Base-by-base conservation (phyloP, 2,888 invertebrate genomes). In the Abscondita cerata region DNA sequence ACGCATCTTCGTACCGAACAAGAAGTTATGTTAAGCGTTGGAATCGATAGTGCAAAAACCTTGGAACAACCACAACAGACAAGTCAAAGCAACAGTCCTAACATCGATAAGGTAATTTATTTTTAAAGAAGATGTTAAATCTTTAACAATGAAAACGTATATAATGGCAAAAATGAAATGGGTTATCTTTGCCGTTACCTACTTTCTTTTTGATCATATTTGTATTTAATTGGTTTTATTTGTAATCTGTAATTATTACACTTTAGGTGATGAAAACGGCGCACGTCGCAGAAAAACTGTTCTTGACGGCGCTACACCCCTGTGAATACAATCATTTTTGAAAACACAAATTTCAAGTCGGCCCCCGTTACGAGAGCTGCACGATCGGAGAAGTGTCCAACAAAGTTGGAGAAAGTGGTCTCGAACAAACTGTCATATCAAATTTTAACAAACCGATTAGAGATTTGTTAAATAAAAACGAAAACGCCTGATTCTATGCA, bases 281-380 rank as follows among this genome's bases (percentile, higher is more conserved):
- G 56, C 76, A 76, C 61, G 69, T 76, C 1, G 71, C 75, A 64
- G 81, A 81, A 56, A 80, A 66, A 84, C 85, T 20, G 85, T 89
- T 1, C 79, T 91, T 25, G 90, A 93, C 74, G 89, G 91, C 19
- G 85, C 89, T 2, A 90, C 91, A 3, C 89, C 92, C 92, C 93
- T 1, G 92, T 93, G 15, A 91, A 92, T 76, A 94, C 94, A 0
- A 90, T 95, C 53, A 94, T 95, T 67, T 95, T 95, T 76, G 95
- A 95, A 76, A 95, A 95, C 77, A 95, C 94, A 1, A 95, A 95
- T 78, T 94, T 91, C 77, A 93, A 93, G 77, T 87, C 89, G 67
- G 89, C 87, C 58, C 87, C 89, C 13, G 88, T 87, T 56, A 84
- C 85, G 61, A 76, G 81, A 1, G 75, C 76, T 0, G 67, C 80